These are phyloP conservation scores for Petrocephalus zakoni DNA, from an alignment of 2,113 vertebrate species.

Conservation along the genomic window DNA sequence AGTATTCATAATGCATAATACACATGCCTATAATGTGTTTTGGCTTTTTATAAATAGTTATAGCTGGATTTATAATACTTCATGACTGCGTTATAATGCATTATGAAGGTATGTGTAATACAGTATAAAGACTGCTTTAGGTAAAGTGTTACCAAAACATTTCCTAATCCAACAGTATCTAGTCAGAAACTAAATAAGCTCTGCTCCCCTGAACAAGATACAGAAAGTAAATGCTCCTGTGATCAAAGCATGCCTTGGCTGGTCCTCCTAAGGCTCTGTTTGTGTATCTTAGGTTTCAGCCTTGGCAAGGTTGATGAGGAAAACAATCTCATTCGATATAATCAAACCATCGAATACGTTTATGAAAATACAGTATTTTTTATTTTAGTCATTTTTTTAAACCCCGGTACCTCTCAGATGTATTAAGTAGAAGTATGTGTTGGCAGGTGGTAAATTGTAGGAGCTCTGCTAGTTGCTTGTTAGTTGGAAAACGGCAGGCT, in stretches of 20 bases:
- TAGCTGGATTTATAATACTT: no score
- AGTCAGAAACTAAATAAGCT: background rate
- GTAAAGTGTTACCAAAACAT: background rate
- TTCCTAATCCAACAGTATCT: background rate
- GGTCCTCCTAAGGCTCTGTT: background rate
- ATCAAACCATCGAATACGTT: background rate
- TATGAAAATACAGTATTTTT: background rate
- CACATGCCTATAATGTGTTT: no score
- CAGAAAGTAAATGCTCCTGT: background rate
- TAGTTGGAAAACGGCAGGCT: background rate
- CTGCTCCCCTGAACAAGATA: background rate
- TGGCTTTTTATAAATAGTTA: no score
- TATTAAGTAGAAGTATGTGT: background rate
- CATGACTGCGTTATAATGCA: no score
- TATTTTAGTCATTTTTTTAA: background rate
- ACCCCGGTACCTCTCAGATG: background rate
- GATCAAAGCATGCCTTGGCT: slow-evolving; percentile 1
- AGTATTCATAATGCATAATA: no score
- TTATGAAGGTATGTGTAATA: no score
- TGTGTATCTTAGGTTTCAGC: background rate
- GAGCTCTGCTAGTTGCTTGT: background rate
- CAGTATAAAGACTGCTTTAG: no score
- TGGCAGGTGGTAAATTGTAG: background rate
- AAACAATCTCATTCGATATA: background rate
- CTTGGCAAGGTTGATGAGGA: background rate